Base-by-base conservation (phyloP, 2,113 vertebrate species). In the Beaufortia kweichowensis region DNA sequence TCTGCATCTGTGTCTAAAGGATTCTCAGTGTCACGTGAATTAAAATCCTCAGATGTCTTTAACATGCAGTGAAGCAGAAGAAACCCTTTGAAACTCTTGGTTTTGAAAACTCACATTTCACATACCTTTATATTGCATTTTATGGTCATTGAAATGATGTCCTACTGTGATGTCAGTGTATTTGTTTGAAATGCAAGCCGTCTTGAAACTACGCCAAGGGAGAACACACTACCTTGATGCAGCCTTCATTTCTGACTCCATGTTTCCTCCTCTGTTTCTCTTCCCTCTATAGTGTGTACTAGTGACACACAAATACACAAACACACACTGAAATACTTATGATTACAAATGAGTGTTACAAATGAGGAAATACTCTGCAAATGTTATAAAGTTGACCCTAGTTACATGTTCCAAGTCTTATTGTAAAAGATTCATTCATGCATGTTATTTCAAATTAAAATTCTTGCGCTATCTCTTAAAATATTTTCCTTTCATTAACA, bases 271-370 rank as follows among this genome's bases (percentile, higher is more conserved):
- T 53, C 48, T 53, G 17, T 53, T 53, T 21, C 19, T 24, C 67
- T 48, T 70, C 67, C 48, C 48, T 55, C 50, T 23, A n/a, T 55
- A 28, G n/a, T 59, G 29, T 82, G 43, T 68, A 23, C 55, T 19
- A 60, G 23, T 74, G 57, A 75, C 70, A 85, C 56, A 35, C 69
- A 19, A 35, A 66, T 23, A 77, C 41, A 33, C 19, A 68, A 3
- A 60, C 41, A 26, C n/a, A 57, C 10, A 59, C 35, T 28, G 24
- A 46, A 26, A 59, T 29, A n/a, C 24, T 1, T 17, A 35, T 43
- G n/a, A 69, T 33, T 56, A 70, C 3, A 70, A 15, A 11, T 55
- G 46, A 1, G 4, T 12, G 5, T 50, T 68, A 21, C 48, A 33
- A 53, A 48, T 33, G 28, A 69, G 46, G 21, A 69, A 4, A 33